Conservation (phyloP, 2,113 vertebrate genomes). For the Saguinus midas region DNA sequence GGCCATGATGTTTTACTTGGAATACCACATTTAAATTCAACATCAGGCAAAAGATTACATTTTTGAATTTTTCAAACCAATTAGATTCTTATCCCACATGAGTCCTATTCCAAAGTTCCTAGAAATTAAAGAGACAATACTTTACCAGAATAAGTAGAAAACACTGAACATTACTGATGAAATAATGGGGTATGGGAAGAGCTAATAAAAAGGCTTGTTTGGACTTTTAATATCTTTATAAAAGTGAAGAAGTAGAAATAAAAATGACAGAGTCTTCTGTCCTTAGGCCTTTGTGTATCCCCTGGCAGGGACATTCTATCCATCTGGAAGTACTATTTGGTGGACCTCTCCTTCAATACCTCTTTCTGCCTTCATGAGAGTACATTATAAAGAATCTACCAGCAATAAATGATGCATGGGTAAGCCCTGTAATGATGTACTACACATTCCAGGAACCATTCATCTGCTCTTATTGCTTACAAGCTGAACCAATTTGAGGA, state of each 20-base stretch:
- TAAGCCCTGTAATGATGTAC: not conserved
- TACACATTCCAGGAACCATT: not conserved
- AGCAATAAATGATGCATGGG: not conserved
- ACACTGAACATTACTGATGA: not conserved
- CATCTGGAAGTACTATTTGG: not conserved
- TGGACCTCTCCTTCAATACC: not conserved
- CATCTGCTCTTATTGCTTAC: not conserved
- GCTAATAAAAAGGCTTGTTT: not conserved
- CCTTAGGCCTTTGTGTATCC: not conserved
- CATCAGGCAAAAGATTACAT: not conserved
- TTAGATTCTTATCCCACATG: not conserved
- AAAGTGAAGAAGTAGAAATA: not conserved
- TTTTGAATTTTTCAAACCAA: not conserved
- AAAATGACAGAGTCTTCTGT: not conserved
- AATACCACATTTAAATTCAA: not conserved
- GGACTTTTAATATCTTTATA: not conserved
- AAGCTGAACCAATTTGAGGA: not conserved
- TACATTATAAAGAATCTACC: not conserved
- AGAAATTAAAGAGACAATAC: not conserved
- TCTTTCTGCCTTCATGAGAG: not conserved
- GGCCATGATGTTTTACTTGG: not conserved
- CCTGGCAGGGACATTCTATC: not conserved
- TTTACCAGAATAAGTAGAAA: not conserved
- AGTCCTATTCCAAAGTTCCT: not conserved
- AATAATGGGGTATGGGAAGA: not conserved